Base-by-base conservation (phyloP, 2,888 invertebrate genomes). In the Xestia ashworthii region DNA sequence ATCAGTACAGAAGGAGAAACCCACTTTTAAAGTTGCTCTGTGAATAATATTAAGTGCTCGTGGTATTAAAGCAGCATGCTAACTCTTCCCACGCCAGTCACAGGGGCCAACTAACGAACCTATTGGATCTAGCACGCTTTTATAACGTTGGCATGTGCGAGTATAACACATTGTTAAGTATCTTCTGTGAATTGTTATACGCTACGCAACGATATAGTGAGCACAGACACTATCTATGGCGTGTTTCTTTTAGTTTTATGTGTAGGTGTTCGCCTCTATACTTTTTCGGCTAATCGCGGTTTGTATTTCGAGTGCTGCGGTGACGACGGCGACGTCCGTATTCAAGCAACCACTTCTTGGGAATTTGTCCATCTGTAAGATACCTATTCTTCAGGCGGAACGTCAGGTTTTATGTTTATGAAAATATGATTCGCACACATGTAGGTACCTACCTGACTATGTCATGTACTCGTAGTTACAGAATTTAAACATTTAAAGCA, bases 141-240 rank as follows among this genome's bases (percentile, higher is more conserved):
- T 83, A 83, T 84, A 81, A 81, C 71, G 48, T 73, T 84, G 70
- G 73, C 53, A 65, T 41, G 12, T 41, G 41, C n/a, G n/a, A 32
- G 25, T 55, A 65, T 70, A 66, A 25, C 32, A 32, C 16, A 60
- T 60, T 60, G 16, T 32, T 5, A 11, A 38, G 32, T 32, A 38
- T 62, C 16, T 82, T 53, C 11, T 55, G 64, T 69, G 48, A 53
- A 44, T 67, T 55, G 1, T 50, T 44, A 55, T 70, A 22, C 44
- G 16, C 38, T 50, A 32, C 32, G 32, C 32, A 32, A 32, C 46
- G 48, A 62, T 79, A 62, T 79, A 55, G 73, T 50, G 41, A 72
- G 14, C 19, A 44, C 32, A n/a, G 46, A 62, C 11, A 60, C 44
- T 14, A 44, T 41, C 3, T 4, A 53, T 12, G 41, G n/a, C 19